A percentile compares a stretch with the other conserved stretches of the same genome.
phyloP scores from a whole-genome alignment of 2,888 invertebrate genomes.

The Andrena praecox region DNA sequence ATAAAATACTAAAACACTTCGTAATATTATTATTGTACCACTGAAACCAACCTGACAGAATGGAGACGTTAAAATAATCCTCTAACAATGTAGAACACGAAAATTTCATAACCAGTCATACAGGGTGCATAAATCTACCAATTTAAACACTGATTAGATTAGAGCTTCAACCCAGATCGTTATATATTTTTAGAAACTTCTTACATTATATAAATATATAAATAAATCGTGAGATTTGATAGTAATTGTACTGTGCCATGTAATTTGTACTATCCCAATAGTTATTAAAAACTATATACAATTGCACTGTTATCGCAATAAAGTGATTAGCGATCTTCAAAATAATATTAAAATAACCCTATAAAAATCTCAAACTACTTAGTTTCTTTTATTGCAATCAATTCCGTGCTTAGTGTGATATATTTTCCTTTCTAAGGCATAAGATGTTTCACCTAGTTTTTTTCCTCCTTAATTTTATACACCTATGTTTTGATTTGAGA shows the following conservation, averaged over 20 bases:
- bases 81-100: background rate
- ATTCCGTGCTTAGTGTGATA: slow-evolving; percentile 19
- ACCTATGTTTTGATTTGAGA: background rate
- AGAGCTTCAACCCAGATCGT: background rate
- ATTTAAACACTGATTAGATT: background rate
- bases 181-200: slow-evolving; percentile 9
- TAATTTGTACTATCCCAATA: slow-evolving; percentile 49
- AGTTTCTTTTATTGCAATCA: slow-evolving; percentile 35
- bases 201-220: slow-evolving; percentile 32
- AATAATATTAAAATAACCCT: slow-evolving; percentile 13
- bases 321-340: slow-evolving; percentile 21
- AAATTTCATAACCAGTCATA: slow-evolving; percentile 1
- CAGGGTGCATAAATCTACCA: background rate
- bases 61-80: background rate
- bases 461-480: background rate
- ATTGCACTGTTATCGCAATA: slow-evolving; percentile 22
- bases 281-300: slow-evolving; percentile 39
- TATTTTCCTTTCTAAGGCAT: slow-evolving; percentile 13
- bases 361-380: slow-evolving; percentile 11
- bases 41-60: background rate
- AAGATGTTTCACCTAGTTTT: background rate
- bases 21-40: background rate
- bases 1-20: background rate
- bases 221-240: slow-evolving; percentile 18
- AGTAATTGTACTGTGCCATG: slow-evolving; percentile 27